phyloP scores from a whole-genome alignment of 1,140 invertebrate genomes.

The Andrena cerasifolii region DNA sequence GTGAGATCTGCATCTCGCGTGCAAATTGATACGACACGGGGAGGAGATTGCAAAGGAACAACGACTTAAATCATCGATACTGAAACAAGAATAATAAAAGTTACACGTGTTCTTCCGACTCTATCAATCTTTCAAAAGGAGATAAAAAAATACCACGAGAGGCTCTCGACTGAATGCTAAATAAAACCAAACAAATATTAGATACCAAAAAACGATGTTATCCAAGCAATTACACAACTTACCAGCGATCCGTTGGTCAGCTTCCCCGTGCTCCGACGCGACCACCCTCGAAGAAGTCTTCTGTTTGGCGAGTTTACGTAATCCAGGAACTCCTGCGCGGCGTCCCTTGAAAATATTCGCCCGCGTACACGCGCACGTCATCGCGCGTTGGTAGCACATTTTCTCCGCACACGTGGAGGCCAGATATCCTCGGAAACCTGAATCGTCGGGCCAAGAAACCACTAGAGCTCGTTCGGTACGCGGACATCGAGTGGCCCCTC shows the following conservation, averaged over 20 bases:
- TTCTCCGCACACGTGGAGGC: constrained; percentile 15
- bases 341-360: background rate
- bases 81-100: no score
- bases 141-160: no score
- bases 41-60: no score
- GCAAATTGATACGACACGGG: background rate
- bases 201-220: background rate
- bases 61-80: no score
- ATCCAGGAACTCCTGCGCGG: constrained; percentile 15
- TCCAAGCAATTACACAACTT: background rate
- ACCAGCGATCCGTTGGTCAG: background rate
- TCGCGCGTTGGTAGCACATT: constrained; percentile 36
- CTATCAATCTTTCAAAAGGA: no score
- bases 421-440: constrained; percentile 44
- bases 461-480: constrained; percentile 49
- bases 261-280: background rate
- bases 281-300: background rate
- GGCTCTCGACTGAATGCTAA: no score
- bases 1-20: background rate
- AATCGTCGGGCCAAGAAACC: constrained; percentile 54
- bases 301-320: constrained; percentile 36
- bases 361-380: constrained; percentile 17
- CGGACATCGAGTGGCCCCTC: constrained; percentile 63
- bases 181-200: no score
- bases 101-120: no score